A percentile compares a stretch with the other conserved stretches of the same genome.
These are phyloP conservation scores for Bolinopsis microptera DNA, from an alignment of 37 sponge, comb jelly and placozoan species.

Conservation along the genomic window DNA sequence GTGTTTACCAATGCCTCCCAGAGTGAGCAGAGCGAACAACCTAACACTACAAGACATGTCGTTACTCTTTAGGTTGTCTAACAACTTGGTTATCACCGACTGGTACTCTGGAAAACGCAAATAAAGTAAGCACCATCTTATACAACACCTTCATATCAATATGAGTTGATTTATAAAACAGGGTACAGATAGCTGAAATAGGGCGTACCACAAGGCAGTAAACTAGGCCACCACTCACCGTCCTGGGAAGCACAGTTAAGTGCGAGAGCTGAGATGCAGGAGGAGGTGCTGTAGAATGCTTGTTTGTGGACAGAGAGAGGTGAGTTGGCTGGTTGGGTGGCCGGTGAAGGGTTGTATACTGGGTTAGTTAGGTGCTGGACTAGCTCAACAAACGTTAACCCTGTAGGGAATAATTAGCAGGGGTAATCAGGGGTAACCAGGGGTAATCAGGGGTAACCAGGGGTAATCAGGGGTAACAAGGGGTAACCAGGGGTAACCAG, in stretches of 20 bases:
- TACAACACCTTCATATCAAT: too few species aligned
- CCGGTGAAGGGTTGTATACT: slow-evolving; percentile 51
- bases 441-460: too few species aligned
- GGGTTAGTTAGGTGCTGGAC: slow-evolving; percentile 64
- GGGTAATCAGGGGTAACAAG: too few species aligned
- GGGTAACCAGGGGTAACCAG: too few species aligned
- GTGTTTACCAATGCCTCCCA: slow-evolving; percentile 94
- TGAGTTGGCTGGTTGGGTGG: slow-evolving; percentile 64
- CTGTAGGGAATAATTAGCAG: neutral
- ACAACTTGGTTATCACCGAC: slow-evolving; percentile 32
- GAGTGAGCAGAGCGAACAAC: slow-evolving; percentile 78
- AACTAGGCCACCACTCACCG: too few species aligned
- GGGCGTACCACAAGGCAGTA: neutral
- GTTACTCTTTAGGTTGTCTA: slow-evolving; percentile 4
- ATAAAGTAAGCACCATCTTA: too few species aligned
- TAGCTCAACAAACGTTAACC: slow-evolving; percentile 50
- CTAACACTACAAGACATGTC: slow-evolving; percentile 73
- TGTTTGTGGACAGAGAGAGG: slow-evolving; percentile 62
- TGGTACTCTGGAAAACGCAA: slow-evolving; percentile 12
- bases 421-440: too few species aligned
- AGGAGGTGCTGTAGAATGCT: slow-evolving; percentile 49
- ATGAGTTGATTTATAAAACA: too few species aligned
- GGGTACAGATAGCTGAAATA: too few species aligned
- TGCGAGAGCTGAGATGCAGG: slow-evolving; percentile 32
- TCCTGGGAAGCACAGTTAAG: slow-evolving; percentile 48